A percentile compares a stretch with the other conserved stretches of the same genome.
Conservation (phyloP, 2,888 invertebrate genomes). For the Napeogenes sylphis region DNA sequence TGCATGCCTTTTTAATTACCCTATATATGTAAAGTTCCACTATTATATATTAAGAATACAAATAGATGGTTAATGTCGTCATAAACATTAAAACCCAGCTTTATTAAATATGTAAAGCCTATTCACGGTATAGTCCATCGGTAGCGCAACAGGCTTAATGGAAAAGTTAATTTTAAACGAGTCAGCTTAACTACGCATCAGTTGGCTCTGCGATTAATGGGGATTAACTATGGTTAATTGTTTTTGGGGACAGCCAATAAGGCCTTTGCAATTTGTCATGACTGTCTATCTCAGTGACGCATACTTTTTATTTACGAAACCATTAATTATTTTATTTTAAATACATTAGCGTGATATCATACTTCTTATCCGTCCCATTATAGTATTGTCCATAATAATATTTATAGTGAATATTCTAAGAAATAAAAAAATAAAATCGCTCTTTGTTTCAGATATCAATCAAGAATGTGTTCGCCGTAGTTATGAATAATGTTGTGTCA, state of each 20-base stretch:
- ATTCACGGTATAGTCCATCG: slow-evolving; percentile 23
- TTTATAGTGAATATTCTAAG: too few species aligned
- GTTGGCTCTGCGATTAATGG: slow-evolving; percentile 28
- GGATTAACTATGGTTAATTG: slow-evolving; percentile 31
- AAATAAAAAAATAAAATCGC: not conserved
- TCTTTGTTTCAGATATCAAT: slow-evolving; percentile 54
- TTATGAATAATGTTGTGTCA: slow-evolving; percentile 56
- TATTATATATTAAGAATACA: not conserved
- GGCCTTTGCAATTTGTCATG: slow-evolving; percentile 23
- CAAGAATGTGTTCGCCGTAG: slow-evolving; percentile 16
- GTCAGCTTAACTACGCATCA: slow-evolving; percentile 29
- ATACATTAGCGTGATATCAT: not conserved
- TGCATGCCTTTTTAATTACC: too few species aligned
- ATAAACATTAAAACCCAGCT: slow-evolving; percentile 12
- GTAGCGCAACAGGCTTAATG: slow-evolving; percentile 29
- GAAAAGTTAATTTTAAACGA: slow-evolving; percentile 35
- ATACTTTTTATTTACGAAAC: not conserved
- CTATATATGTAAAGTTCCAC: too few species aligned
- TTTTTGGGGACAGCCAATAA: slow-evolving; percentile 25
- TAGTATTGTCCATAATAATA: too few species aligned
- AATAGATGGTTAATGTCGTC: not conserved
- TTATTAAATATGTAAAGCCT: slow-evolving; percentile 16
- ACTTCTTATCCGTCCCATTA: too few species aligned
- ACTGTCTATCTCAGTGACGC: slow-evolving; percentile 12
- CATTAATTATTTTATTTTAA: slow-evolving; percentile 1